Conservation (phyloP, 2,113 vertebrate genomes). For the Artemisiospiza belli region DNA sequence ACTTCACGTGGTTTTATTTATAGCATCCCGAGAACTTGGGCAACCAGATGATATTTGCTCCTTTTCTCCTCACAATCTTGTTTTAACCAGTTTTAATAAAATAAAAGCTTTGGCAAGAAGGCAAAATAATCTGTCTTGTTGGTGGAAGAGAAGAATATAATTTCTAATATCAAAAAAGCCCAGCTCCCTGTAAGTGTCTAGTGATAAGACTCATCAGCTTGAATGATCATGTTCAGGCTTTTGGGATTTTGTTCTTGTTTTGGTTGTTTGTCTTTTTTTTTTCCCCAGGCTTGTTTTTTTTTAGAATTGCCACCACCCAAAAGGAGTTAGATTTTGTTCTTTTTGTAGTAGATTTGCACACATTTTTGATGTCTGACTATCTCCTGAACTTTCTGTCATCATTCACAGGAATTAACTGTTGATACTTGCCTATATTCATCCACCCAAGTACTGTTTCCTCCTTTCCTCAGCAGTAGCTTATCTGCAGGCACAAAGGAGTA, state of each 20-base stretch:
- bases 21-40: constrained; percentile 9
- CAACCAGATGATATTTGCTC: not conserved
- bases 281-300: not conserved
- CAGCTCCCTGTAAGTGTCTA: not conserved
- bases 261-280: not conserved
- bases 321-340: not conserved
- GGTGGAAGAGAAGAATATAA: not conserved
- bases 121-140: not conserved
- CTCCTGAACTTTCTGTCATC: not conserved
- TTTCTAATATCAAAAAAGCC: not conserved
- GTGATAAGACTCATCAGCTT: not conserved
- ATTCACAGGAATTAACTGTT: not conserved
- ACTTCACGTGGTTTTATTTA: constrained; percentile 43
- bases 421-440: not conserved
- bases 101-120: not conserved
- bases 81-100: constrained; percentile 24
- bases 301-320: not conserved
- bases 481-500: not conserved
- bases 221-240: not conserved
- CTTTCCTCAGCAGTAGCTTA: constrained; percentile 5
- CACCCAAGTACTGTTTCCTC: not conserved
- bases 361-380: not conserved
- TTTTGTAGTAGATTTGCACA: not conserved
- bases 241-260: not conserved
- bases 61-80: not conserved